phyloP scores from a whole-genome alignment of 2,888 invertebrate species.

The Sericinus montela region DNA sequence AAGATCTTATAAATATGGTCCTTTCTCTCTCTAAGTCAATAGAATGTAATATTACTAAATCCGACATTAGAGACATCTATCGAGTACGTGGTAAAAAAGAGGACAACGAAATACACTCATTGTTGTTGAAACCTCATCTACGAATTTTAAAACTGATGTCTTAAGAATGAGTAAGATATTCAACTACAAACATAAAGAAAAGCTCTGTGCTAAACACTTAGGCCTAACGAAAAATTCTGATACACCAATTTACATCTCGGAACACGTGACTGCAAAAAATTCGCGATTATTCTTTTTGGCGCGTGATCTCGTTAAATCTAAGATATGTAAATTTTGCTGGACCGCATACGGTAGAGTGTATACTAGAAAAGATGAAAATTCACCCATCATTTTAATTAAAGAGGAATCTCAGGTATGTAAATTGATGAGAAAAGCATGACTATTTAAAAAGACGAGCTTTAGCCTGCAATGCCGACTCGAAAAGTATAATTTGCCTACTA shows the following conservation, averaged over 20 bases:
- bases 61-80: not conserved
- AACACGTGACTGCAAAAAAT: conserved; percentile 24
- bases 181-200: conserved; percentile 22
- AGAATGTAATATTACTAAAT: not conserved
- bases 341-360: conserved; percentile 26
- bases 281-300: conserved; percentile 24
- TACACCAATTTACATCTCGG: conserved; percentile 23
- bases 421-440: not conserved
- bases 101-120: not conserved
- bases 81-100: not conserved
- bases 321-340: conserved; percentile 20
- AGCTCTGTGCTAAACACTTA: conserved; percentile 25
- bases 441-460: too few species aligned
- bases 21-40: not conserved
- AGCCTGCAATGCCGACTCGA: too few species aligned
- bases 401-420: not conserved
- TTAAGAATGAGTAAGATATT: conserved; percentile 22
- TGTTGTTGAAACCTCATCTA: not conserved
- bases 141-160: not conserved
- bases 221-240: conserved; percentile 17
- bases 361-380: conserved; percentile 20
- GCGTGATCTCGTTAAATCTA: conserved; percentile 21
- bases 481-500: too few species aligned
- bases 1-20: too few species aligned
- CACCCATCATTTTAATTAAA: conserved; percentile 18